Evolutionary conservation across 2,113 vertebrate species (phyloP), one percentile per base, ranked within the genome.

Genomic region (Trachemys scripta): DNA sequence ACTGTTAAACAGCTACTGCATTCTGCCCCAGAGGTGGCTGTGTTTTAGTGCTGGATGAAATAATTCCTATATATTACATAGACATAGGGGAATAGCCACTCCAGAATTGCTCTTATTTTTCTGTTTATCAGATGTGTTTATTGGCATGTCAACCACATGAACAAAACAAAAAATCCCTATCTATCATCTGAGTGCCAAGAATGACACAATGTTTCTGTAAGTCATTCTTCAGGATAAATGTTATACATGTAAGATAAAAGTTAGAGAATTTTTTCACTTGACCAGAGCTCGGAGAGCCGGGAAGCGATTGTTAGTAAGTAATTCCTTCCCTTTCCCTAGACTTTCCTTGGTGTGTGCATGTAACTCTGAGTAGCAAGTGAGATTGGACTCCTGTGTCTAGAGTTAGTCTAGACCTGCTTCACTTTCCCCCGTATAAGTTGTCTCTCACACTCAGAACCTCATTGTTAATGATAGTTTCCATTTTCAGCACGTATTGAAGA

Each of bases 401-500:
- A 57, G 75, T 57, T 10, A 75, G 57, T 75, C 50, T 57, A 65
- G 35, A 69, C 22, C 45, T 54, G 56, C 54, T 88, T 81, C 72
- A 10, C 31, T 94, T 92, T 76, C 38, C 51, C 20, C 65, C 13
- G 62, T 76, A 53, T 22, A 92, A 95, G 80, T 80, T 96, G 91
- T 88, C 94, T 82, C 90, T 97, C 87, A 3, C 56, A 96, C 90
- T 80, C 87, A 95, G 96, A 95, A 86, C 90, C 96, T 89, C 80
- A 72, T 65, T 0, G 0, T 82, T 97, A 95, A 97, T 96, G 90
- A 95, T 91, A 91, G 95, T 96, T 97, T 97, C 93, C 90, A 96
- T 96, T 97, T 97, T 96, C 94, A 97, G 95, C 84, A 10, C 1
- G 6, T 72, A 78, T 95, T 87, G 51, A 90, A 95, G 95, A 89